Evolutionary conservation across 2,797 vertebrate species (phyloP).

Genomic region (Capromys pilorides): DNA sequence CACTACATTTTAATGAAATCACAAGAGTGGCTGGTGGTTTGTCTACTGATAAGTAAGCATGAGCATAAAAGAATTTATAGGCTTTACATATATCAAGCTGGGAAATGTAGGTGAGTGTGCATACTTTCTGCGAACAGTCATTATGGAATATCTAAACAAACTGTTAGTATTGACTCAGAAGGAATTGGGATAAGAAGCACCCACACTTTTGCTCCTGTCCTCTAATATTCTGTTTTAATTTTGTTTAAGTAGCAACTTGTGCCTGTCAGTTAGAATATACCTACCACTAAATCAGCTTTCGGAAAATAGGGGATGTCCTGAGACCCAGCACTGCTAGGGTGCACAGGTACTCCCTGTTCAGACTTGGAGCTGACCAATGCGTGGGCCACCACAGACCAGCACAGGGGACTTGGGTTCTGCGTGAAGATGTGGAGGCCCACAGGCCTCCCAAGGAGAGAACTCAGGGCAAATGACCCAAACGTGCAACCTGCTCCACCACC

Average conservation of each 20-base stretch:
- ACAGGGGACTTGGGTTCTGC: background rate
- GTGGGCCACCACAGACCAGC: background rate
- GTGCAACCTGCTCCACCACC: background rate
- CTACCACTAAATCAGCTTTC: constrained; percentile 61
- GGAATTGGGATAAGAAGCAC: background rate
- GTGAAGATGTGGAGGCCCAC: background rate
- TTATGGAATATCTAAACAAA: background rate
- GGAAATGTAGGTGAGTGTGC: constrained; percentile 14
- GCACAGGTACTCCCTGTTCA: background rate
- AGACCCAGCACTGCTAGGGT: no score
- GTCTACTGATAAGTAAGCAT: constrained; percentile 25
- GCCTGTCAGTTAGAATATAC: constrained; percentile 66
- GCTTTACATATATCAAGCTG: constrained; percentile 10
- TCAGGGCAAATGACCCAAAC: background rate
- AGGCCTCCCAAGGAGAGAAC: background rate
- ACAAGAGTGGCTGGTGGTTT: constrained; percentile 33
- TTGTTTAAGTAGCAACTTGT: constrained; percentile 72
- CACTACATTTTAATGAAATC: constrained; percentile 10
- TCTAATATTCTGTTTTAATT: constrained; percentile 69
- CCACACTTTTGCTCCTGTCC: constrained; percentile 59
- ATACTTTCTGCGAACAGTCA: background rate
- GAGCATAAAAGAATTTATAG: constrained; percentile 33
- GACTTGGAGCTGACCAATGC: background rate
- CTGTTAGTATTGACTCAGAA: background rate
- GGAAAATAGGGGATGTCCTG: constrained; percentile 52